A percentile compares a stretch with the other conserved stretches of the same genome.
phyloP scores from a whole-genome alignment of 2,113 vertebrate species.

The Anser brachyrhynchus region DNA sequence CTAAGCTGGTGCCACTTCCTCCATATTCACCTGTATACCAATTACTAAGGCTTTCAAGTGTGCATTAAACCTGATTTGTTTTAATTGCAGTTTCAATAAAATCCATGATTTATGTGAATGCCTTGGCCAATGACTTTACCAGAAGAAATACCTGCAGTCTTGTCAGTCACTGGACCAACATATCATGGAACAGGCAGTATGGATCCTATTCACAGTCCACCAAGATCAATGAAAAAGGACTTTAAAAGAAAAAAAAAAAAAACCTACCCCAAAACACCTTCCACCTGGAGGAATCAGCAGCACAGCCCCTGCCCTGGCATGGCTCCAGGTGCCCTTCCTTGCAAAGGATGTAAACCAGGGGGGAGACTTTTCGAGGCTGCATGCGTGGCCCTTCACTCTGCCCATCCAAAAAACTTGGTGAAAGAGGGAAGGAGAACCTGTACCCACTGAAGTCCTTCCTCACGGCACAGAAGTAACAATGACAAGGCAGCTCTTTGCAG shows the following conservation, averaged over 20 bases:
- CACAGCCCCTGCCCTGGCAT: not conserved
- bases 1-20: slow-evolving; percentile 78
- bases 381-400: not conserved
- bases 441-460: not conserved
- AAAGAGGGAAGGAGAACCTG: not conserved
- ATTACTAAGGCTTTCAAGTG: slow-evolving; percentile 79
- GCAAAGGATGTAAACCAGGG: not conserved
- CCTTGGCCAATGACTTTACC: slow-evolving; percentile 51
- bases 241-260: not conserved
- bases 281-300: not conserved
- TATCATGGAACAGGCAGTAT: slow-evolving; percentile 34
- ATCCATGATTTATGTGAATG: slow-evolving; percentile 72
- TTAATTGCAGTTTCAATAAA: slow-evolving; percentile 82
- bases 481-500: not conserved
- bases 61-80: slow-evolving; percentile 75
- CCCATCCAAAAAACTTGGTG: not conserved
- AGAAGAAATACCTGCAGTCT: slow-evolving; percentile 32
- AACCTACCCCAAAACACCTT: not conserved
- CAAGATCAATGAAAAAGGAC: not conserved
- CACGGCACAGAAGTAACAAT: rapidly evolving
- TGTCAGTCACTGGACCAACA: slow-evolving; percentile 50
- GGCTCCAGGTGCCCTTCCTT: not conserved
- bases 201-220: not conserved
- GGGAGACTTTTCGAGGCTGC: rapidly evolving
- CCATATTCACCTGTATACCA: slow-evolving; percentile 80